Evolutionary conservation across 1,140 invertebrate species (phyloP), one percentile per base, ranked within the genome.

Genomic region (Archegozetes longisetosus): DNA sequence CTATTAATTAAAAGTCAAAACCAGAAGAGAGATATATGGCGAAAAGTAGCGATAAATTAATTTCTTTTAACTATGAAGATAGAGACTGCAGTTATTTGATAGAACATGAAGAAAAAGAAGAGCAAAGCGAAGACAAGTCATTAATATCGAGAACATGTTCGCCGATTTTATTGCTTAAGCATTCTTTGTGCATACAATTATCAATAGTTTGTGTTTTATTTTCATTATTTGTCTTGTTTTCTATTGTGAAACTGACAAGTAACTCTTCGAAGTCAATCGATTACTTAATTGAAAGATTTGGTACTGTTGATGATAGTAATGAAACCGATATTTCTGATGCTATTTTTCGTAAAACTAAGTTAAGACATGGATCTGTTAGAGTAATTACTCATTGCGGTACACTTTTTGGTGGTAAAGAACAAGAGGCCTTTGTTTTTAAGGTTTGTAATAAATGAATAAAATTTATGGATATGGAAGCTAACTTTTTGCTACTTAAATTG

Each of bases 371-470:
- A 27, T 59, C 60, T 1, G 53, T 64, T 12, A 46, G 61, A 0
- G 63, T 64, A 4, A 55, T 50, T 26, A 64, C 63, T 12, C 58
- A 64, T 28, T 64, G 63, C 24, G 63, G 63, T 24, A 53, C 58
- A 40, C 58, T 61, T 20, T 52, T 59, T 3, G 63, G 63, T 14
- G 55, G 55, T 14, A 59, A 61, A 20, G 63, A 64, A 59, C 56
- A 64, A 22, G 63, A 60, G n/a, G 63, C 63, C 14, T 64, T 64
- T 53, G 62, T 61, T 24, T 64, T 64, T 52, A 64, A 64, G 60
- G 63, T 64, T 59, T 53, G 32, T n/a, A n/a, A n/a, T n/a, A n/a
- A n/a, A n/a, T n/a, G n/a, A n/a, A n/a, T n/a, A n/a, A n/a, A n/a
- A n/a, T n/a, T n/a, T n/a, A n/a, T n/a, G n/a, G n/a, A n/a, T n/a